Base-by-base conservation (phyloP, 2,888 invertebrate genomes). In the Heliconius cydno region DNA sequence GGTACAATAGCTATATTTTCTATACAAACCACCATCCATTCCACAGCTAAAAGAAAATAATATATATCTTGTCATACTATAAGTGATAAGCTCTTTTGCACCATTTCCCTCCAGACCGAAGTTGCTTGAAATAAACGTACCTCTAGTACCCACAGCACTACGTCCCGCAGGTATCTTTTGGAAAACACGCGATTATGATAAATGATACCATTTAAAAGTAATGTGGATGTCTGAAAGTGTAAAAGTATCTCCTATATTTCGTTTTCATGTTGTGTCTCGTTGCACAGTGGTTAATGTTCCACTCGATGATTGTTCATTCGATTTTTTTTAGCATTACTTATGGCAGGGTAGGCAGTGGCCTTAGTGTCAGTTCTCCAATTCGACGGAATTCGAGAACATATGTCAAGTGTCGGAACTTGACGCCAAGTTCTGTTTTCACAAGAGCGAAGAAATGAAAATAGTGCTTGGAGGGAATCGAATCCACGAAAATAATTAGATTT, bases 31-130 rank as follows among this genome's bases (percentile, higher is more conserved):
- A 57, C 22, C 22, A 22, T 57, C 57, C 22, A 57, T 22, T 57
- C 57, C 57, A 57, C 6, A 12, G 9, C 57, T 52, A 5, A 22
- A 22, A 73, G 15, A 74, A 60, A 52, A 66, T 34, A 30, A 2
- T 28, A 74, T 78, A 74, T 63, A 41, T 68, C 74, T 28, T 57
- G 60, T 74, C 57, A 57, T 73, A 57, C 10, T 67, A 30, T 60
- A 73, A 66, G 38, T 72, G 78, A 67, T 78, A 57, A 73, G 34
- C 78, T 67, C 63, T 65, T 65, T 67, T 68, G 5, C 60, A 63
- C 15, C 38, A 41, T 60, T n/a, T 79, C 78, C 78, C 74, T 74
- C 67, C 66, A 79, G 78, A 75, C 74, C 5, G 19, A 67, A 67
- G 73, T 74, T 74, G 41, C 28, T 74, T 63, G 74, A 68, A 79